Conservation (phyloP, 2,113 vertebrate species). For the Merops nubicus region DNA sequence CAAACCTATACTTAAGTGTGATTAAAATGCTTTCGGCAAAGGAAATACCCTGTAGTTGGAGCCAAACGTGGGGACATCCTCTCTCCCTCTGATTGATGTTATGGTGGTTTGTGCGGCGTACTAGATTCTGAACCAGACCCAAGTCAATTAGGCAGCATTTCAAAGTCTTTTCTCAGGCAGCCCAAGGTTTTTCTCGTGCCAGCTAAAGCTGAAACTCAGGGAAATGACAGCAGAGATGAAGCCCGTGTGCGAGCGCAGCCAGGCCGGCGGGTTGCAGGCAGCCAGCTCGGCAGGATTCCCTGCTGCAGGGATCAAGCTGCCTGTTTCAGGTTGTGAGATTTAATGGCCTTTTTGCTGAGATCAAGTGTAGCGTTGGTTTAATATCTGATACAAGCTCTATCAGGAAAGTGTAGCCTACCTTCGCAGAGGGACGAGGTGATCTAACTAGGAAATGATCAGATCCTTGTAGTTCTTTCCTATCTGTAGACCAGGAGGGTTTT, state of each 20-base stretch:
- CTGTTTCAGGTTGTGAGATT: slow-evolving; percentile 49
- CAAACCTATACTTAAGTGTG: slow-evolving; percentile 61
- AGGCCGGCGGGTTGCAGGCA: slow-evolving; percentile 25
- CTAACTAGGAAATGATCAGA: slow-evolving; percentile 13
- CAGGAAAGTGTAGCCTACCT: not conserved
- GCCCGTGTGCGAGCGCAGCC: not conserved
- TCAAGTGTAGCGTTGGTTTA: slow-evolving; percentile 18
- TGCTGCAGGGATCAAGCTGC: slow-evolving; percentile 29
- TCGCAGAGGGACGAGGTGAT: not conserved
- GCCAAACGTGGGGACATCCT: slow-evolving; percentile 45
- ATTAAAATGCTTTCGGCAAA: slow-evolving; percentile 56
- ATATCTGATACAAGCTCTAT: slow-evolving; percentile 19
- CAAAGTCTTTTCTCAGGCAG: slow-evolving; percentile 27
- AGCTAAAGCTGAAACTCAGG: not conserved
- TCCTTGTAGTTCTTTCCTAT: not conserved
- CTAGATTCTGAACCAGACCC: slow-evolving; percentile 38
- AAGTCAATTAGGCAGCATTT: slow-evolving; percentile 55
- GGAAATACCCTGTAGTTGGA: slow-evolving; percentile 57
- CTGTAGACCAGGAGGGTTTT: slow-evolving; percentile 25
- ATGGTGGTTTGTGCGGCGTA: slow-evolving; percentile 56
- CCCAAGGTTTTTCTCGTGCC: not conserved
- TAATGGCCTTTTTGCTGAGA: slow-evolving; percentile 50
- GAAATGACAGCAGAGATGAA: not conserved
- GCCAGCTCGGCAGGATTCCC: slow-evolving; percentile 9
- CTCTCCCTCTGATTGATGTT: slow-evolving; percentile 33